phyloP scores from a whole-genome alignment of 2,797 vertebrate species.

The Melanotaenia maccullochi region DNA sequence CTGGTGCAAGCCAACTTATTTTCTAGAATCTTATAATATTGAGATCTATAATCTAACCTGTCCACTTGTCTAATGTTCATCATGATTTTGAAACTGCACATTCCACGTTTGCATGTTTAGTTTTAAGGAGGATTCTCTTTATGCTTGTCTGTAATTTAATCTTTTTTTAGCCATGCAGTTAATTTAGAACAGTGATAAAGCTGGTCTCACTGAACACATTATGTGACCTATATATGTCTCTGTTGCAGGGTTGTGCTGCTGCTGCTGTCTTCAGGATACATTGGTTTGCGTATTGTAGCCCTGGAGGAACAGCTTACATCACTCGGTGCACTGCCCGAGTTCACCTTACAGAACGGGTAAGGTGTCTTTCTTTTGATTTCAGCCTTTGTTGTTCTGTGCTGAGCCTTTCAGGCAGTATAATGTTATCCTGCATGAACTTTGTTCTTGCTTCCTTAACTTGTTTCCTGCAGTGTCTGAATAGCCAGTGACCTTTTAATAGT shows the following conservation, averaged over 20 bases:
- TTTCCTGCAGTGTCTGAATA: not conserved
- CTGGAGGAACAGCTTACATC: conserved; percentile 88
- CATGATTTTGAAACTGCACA: not conserved
- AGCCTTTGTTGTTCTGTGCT: not conserved
- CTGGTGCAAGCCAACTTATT: not conserved
- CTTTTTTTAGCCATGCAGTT: not conserved
- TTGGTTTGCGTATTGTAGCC: conserved; percentile 86
- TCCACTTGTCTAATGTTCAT: not conserved
- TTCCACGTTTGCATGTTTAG: not conserved
- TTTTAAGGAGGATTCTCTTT: not conserved
- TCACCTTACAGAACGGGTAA: conserved; percentile 81
- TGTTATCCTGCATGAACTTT: not conserved
- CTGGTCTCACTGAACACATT: not conserved
- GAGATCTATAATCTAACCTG: not conserved
- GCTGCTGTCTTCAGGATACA: conserved; percentile 90
- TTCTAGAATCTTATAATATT: not conserved
- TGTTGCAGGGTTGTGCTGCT: conserved; percentile 83
- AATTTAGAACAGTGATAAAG: not conserved
- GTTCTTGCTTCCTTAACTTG: not conserved
- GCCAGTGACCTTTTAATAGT: not conserved
- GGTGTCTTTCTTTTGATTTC: conserved; percentile 1
- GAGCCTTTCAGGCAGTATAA: not conserved
- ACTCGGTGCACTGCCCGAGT: conserved; percentile 79
- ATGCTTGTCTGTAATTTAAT: not conserved
- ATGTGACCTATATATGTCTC: not conserved